Evolutionary conservation across 2,888 invertebrate species (phyloP).

Genomic region (Lithophane socia): DNA sequence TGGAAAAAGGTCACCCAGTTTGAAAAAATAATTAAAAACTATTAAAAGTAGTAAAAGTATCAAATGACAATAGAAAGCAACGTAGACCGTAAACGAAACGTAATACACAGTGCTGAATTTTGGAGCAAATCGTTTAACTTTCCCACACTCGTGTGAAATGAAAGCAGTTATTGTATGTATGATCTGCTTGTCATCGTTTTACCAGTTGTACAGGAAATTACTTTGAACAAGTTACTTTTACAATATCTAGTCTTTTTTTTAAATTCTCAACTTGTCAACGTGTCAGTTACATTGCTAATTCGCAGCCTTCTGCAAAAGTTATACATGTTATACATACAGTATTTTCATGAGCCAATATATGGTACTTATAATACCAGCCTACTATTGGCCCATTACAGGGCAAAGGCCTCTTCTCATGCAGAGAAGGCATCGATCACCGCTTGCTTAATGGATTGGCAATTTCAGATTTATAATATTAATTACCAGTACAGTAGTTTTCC

Average conservation of each 20-base stretch:
- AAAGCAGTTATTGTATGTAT: slow-evolving; percentile 3
- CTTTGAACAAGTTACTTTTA: slow-evolving; percentile 22
- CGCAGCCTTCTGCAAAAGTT: background rate
- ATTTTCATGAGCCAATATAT: no score
- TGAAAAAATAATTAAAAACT: no score
- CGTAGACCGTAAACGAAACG: background rate
- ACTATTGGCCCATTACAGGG: no score
- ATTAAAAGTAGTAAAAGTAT: background rate
- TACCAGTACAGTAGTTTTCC: background rate
- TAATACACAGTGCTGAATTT: background rate
- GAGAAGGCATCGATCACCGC: background rate
- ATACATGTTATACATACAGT: no score
- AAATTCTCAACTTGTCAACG: background rate
- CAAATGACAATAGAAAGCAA: background rate
- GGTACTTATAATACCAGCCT: background rate
- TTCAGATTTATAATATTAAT: background rate
- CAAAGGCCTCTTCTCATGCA: background rate
- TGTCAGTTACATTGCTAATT: no score
- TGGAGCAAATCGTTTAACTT: background rate
- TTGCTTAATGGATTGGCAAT: background rate
- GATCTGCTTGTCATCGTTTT: background rate
- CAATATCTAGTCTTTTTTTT: background rate
- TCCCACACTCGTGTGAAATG: slow-evolving; percentile 16
- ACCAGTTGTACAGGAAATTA: slow-evolving; percentile 6
- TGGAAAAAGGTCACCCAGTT: no score